Conservation (phyloP, 2,797 vertebrate genomes). For the Etheostoma nigrum region DNA sequence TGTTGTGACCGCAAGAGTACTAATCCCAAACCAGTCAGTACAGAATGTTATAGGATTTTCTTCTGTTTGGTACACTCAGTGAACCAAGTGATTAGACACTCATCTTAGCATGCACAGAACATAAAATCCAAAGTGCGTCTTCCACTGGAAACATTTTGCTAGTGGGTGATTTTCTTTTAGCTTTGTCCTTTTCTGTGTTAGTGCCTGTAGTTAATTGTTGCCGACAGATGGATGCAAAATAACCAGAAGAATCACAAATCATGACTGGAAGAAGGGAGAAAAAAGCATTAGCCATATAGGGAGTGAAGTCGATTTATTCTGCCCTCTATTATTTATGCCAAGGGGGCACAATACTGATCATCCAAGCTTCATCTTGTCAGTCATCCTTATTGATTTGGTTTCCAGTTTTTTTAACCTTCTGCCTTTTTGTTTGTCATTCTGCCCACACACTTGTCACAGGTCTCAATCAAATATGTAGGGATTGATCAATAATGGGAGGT, state of each 20-base stretch:
- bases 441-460: conserved; percentile 63
- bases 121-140: no score
- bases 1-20: neutral
- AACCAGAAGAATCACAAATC: conserved; percentile 29
- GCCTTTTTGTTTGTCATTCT: conserved; percentile 79
- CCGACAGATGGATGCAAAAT: conserved; percentile 28
- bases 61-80: neutral
- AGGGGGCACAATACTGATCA: conserved; percentile 69
- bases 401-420: conserved; percentile 80
- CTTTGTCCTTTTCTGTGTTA: conserved; percentile 27
- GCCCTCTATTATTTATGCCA: conserved; percentile 75
- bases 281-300: conserved; percentile 31
- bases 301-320: conserved; percentile 72
- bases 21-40: neutral
- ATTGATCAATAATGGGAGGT: conserved; percentile 76
- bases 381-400: conserved; percentile 83
- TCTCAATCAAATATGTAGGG: conserved; percentile 79
- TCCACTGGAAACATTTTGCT: no score
- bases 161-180: no score
- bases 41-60: neutral
- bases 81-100: neutral
- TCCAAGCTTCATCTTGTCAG: conserved; percentile 72
- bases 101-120: no score
- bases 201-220: conserved; percentile 14
- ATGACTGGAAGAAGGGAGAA: neutral